Base-by-base conservation (phyloP, 2,797 vertebrate genomes). In the Gallinago nigripennis region DNA sequence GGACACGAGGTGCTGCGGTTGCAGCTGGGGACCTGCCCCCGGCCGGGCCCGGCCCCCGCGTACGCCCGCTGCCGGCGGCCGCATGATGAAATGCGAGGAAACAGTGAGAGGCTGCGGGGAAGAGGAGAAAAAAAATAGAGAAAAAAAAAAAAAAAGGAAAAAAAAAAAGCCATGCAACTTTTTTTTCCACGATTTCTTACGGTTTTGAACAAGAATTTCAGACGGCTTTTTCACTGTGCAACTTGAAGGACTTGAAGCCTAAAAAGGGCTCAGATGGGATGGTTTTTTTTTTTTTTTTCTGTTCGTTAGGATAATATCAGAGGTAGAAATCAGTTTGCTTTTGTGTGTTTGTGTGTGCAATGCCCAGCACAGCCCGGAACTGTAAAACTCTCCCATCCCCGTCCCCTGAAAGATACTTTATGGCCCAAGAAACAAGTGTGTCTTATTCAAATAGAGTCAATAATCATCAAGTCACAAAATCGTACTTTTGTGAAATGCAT, bases 361-460 rank as follows among this genome's bases (percentile, higher is more conserved):
- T 9, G 48, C 45, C 45, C 68, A 25, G 45, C 56, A 19, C 19
- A 11, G 35, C 8, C 35, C 66, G 10, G 73, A 48, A 2, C 24
- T 12, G 45, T 45, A 16, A 6, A 60, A 28, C 15, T 16, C 0
- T 7, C 12, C 12, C 16, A 18, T 30, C 23, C 15, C 4, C 8
- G 2, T 27, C 11, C 13, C 31, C 8, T 6, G 27, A 12, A 31
- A 24, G 25, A 7, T 3, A 24, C 6, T 18, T 0, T 3, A 8
- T 2, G 16, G 39, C 12, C 4, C 8, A 3, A 37, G 51, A 61
- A 82, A 27, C 11, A 5, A 0, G 4, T 1, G 9, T n/a, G 13
- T 63, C 11, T 19, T 5, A 3, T n/a, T 64, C 33, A 60, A 53
- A 28, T 1, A 35, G 3, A 2, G 11, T 41, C 8, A 1, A 5